Evolutionary conservation across 2,888 invertebrate genomes (phyloP), one percentile per base, ranked within the genome.

Genomic region (Polymixis lichenea): DNA sequence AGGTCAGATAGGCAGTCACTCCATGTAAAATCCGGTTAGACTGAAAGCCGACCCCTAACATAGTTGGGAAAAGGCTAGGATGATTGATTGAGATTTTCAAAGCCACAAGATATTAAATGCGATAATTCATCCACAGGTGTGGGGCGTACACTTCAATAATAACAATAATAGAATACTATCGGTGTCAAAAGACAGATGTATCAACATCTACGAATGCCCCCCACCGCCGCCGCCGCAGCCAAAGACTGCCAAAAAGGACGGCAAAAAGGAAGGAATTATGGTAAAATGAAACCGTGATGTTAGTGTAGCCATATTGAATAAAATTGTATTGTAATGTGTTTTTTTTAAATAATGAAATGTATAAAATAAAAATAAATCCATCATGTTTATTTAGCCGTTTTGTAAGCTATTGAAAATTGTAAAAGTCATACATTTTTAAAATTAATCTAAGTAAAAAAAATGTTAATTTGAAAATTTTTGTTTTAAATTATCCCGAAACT

Each of bases 161-260:
- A 97, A 97, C 80, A 98, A 98, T 86, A 98, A 97, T 85, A 98
- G 98, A 90, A 97, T 99, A 51, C 97, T 98, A 8, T 99, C 99
- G 0, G 99, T 99, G 1, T 98, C 99, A 0, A 99, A 99, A 94
- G 99, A 99, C 92, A 98, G 98, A 91, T 97, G 97, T 74, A 97
- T 99, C 49, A 98, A 98, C 93, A 96, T 99, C 72, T 99, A 99
- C 90, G 98, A 98, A 92, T 98, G 98, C 93, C 98, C 99, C 25
- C 79, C 83, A 11, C 17, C 91, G 76, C 91, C 90, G 22, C 87
- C 22, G 13, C 43, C 90, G 22, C 87, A 22, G 13, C 43, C 84
- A 5, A 93, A 93, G 77, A 11, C 43, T 46, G 43, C 13, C 6
- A 46, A 46, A 46, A 60, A 60, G 60, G 72, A 68, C 65, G 84